These are phyloP conservation scores for Anolis carolinensis DNA, from an alignment of 2,113 vertebrate species.

Conservation along the genomic window DNA sequence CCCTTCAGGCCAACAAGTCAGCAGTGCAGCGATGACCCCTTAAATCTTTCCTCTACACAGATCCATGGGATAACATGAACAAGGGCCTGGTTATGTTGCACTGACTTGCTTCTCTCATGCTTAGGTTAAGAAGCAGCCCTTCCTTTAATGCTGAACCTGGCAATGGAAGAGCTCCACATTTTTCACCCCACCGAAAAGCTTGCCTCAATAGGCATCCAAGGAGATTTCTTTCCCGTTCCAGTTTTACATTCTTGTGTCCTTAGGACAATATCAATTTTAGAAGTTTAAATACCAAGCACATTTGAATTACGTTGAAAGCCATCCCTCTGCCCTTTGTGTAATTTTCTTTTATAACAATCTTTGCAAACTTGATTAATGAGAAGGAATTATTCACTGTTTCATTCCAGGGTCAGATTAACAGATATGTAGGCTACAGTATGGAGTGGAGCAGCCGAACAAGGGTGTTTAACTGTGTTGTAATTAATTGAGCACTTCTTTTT, in stretches of 20 bases:
- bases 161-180: slow-evolving; percentile 6
- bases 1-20: slow-evolving; percentile 11
- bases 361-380: slow-evolving; percentile 27
- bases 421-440: background rate
- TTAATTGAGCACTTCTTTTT: background rate
- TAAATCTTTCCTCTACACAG: slow-evolving; percentile 1
- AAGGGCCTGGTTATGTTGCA: background rate
- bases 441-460: background rate
- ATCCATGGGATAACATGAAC: background rate
- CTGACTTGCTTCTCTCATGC: slow-evolving; percentile 10
- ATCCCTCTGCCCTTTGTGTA: slow-evolving; percentile 10
- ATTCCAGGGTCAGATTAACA: slow-evolving; percentile 7
- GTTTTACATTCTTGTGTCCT: background rate
- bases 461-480: background rate
- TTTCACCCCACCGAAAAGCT: background rate
- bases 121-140: background rate
- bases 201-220: background rate
- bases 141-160: background rate
- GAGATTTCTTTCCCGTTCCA: background rate
- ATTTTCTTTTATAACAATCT: slow-evolving; percentile 13
- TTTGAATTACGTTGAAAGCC: slow-evolving; percentile 20
- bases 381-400: slow-evolving; percentile 4
- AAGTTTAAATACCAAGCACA: slow-evolving; percentile 23
- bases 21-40: background rate
- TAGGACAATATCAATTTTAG: slow-evolving; percentile 10